phyloP scores from a whole-genome alignment of 2,113 vertebrate genomes.

The Rhizomys pruinosus region DNA sequence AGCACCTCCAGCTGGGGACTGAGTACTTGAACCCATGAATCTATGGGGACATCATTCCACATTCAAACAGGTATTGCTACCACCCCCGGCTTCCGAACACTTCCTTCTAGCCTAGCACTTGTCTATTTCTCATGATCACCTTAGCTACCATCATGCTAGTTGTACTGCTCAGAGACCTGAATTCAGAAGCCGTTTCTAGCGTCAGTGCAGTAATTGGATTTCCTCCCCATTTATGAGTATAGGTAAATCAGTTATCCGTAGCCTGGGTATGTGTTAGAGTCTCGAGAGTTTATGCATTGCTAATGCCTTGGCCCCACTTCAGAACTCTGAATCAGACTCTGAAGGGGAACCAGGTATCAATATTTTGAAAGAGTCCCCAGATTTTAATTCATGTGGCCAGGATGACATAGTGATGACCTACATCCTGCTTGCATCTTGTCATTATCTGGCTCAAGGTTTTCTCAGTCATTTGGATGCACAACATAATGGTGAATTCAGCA shows the following conservation, averaged over 20 bases:
- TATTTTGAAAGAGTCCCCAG: neutral
- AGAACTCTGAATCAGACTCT: neutral
- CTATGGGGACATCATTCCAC: too few species aligned
- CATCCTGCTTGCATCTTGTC: neutral
- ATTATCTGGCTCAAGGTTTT: neutral
- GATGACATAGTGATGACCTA: neutral
- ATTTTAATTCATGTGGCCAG: neutral
- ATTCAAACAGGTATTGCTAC: too few species aligned
- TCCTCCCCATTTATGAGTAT: neutral
- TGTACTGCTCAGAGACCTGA: neutral
- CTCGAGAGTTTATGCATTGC: neutral
- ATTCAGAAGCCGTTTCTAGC: neutral
- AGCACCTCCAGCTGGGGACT: too few species aligned
- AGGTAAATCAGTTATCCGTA: neutral
- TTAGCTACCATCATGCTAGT: neutral
- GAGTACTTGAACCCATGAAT: neutral
- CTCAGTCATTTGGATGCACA: neutral
- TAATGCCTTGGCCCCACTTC: neutral
- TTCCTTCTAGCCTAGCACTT: neutral
- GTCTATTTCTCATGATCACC: neutral
- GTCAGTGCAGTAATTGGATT: neutral
- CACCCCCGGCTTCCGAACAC: neutral
- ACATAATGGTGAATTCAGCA: neutral
- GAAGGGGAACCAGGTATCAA: neutral
- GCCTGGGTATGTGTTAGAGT: neutral